Conservation (phyloP, 2,113 vertebrate genomes). For the Colaptes auratus region DNA sequence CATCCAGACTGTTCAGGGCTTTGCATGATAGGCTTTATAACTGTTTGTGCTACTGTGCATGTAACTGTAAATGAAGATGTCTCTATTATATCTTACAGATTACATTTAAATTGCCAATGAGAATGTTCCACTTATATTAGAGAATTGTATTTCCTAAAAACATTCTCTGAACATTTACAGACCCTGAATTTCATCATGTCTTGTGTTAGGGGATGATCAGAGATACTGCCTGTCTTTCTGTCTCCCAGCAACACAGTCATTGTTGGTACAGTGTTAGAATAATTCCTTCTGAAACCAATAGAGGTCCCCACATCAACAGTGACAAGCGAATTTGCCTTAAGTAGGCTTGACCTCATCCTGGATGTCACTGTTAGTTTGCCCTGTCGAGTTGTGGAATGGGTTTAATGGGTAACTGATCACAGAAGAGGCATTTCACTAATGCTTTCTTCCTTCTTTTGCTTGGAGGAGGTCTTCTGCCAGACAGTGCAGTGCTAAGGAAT, state of each 20-base stretch:
- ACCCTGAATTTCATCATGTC: neutral
- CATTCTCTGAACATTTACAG: neutral
- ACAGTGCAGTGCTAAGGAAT: neutral
- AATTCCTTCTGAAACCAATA: neutral
- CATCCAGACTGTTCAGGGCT: neutral
- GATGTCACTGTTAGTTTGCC: neutral
- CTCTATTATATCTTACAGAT: neutral
- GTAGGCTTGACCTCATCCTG: neutral
- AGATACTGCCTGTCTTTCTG: neutral
- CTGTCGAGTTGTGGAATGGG: neutral
- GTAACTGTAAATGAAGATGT: neutral
- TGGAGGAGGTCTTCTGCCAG: neutral
- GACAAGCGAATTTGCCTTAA: neutral
- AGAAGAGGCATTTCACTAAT: neutral
- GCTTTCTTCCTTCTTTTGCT: neutral
- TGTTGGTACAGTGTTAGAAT: neutral
- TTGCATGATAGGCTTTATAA: neutral
- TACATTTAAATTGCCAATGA: neutral
- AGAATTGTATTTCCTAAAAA: neutral
- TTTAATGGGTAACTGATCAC: neutral
- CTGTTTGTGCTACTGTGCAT: neutral
- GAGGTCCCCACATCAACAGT: neutral
- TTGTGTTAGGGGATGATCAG: neutral
- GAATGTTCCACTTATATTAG: neutral
- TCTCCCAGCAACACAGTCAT: neutral